Evolutionary conservation across 2,113 vertebrate species (phyloP).

Genomic region (Sebastes fasciatus): DNA sequence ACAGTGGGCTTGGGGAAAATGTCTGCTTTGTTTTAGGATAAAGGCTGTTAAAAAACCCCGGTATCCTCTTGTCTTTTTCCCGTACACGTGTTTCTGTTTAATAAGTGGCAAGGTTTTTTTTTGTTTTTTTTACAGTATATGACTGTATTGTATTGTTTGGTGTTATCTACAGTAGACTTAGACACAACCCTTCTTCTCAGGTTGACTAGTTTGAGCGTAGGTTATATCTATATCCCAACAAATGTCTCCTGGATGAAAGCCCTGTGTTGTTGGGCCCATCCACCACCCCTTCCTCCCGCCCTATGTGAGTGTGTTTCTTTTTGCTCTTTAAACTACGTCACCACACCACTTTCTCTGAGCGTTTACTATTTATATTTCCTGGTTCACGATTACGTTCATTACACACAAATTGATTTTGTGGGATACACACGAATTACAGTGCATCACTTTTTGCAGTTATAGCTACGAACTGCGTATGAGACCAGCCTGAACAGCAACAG

Average conservation of each 20-base stretch:
- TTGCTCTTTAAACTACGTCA: too few species aligned
- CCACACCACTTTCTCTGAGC: too few species aligned
- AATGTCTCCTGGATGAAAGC: neutral
- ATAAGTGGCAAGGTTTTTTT: neutral
- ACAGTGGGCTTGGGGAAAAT: slow-evolving; percentile 21
- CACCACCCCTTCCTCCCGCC: too few species aligned
- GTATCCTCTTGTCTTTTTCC: slow-evolving; percentile 1
- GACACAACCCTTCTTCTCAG: neutral
- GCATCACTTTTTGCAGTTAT: too few species aligned
- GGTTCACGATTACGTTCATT: too few species aligned
- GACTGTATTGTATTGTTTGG: neutral
- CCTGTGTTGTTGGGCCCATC: too few species aligned
- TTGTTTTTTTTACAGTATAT: neutral
- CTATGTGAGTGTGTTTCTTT: too few species aligned
- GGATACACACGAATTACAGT: too few species aligned
- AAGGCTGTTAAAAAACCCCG: slow-evolving; percentile 21
- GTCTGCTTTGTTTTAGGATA: slow-evolving; percentile 39
- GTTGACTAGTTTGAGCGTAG: neutral
- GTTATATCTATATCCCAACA: neutral
- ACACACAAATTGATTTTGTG: too few species aligned
- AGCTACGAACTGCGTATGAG: too few species aligned
- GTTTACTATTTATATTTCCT: too few species aligned
- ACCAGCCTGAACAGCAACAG: neutral
- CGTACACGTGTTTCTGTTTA: slow-evolving; percentile 16
- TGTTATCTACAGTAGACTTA: neutral